Conservation (phyloP, 2,113 vertebrate species). For the Rattus rattus region DNA sequence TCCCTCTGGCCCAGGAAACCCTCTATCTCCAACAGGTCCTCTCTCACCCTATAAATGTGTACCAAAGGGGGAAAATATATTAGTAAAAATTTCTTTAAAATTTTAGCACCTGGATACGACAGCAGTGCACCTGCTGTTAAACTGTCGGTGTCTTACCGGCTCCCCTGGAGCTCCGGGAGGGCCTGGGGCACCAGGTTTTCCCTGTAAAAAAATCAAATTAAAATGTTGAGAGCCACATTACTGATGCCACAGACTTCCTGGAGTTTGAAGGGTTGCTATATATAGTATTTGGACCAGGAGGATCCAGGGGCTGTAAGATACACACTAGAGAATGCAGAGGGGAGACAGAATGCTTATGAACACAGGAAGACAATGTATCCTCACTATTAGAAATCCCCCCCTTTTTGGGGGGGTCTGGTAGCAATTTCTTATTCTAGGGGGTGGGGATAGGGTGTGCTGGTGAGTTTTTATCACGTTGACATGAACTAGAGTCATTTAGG, state of each 20-base stretch:
- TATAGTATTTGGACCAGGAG: not conserved
- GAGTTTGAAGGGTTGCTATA: not conserved
- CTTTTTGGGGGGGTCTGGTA: not conserved
- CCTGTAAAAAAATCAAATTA: slow-evolving; percentile 87
- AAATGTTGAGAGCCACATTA: not conserved
- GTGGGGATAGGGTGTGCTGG: not conserved
- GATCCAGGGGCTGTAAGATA: not conserved
- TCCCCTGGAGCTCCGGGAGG: slow-evolving; percentile 94
- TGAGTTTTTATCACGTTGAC: not conserved
- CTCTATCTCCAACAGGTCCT: slow-evolving; percentile 95
- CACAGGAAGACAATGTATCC: not conserved
- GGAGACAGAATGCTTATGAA: not conserved
- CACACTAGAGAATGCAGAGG: not conserved
- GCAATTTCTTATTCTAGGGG: not conserved
- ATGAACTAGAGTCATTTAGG: not conserved
- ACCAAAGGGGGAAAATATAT: slow-evolving; percentile 40
- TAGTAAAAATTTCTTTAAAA: not conserved
- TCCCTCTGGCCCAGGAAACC: slow-evolving; percentile 97
- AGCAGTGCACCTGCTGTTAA: not conserved
- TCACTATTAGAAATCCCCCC: not conserved
- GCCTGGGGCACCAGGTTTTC: slow-evolving; percentile 92
- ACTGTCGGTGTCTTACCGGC: slow-evolving; percentile 89
- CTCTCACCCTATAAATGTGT: slow-evolving; percentile 90
- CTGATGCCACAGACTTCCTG: fast-evolving
- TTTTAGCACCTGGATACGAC: fast-evolving